A percentile compares a stretch with the other conserved stretches of the same genome.
These are phyloP conservation scores for Labroides dimidiatus DNA, from an alignment of 2,797 vertebrate genomes.

Conservation along the genomic window DNA sequence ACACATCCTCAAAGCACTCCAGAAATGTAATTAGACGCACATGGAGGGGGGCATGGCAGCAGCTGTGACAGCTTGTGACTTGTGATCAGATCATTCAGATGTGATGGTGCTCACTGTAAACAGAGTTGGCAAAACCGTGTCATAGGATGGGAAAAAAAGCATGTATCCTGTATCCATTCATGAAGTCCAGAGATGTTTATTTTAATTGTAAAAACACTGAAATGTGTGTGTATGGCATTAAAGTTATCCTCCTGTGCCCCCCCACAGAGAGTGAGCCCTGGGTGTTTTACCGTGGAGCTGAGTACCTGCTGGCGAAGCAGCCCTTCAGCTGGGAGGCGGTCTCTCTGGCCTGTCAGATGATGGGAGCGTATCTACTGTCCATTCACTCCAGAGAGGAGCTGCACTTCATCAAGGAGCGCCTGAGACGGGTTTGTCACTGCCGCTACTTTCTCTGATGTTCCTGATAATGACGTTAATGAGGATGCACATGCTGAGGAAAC, in stretches of 20 bases:
- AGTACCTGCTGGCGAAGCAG: slow-evolving; percentile 88
- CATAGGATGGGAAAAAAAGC: too few relatives aligned
- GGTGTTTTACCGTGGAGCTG: slow-evolving; percentile 89
- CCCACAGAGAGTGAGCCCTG: slow-evolving; percentile 85
- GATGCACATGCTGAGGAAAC: too few relatives aligned
- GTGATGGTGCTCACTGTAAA: too few relatives aligned
- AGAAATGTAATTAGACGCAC: too few relatives aligned
- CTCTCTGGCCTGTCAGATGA: slow-evolving; percentile 90
- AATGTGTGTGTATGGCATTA: background rate
- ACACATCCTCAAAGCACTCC: too few relatives aligned
- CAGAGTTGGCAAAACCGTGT: too few relatives aligned
- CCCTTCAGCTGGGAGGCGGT: slow-evolving; percentile 85
- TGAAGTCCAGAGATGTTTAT: background rate
- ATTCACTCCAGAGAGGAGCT: slow-evolving; percentile 90
- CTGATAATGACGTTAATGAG: too few relatives aligned
- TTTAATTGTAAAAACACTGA: background rate
- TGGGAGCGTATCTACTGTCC: slow-evolving; percentile 86
- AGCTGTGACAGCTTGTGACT: too few relatives aligned
- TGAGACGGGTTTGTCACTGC: slow-evolving; percentile 83
- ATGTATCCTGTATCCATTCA: background rate
- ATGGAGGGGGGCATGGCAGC: too few relatives aligned
- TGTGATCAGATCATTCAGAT: too few relatives aligned
- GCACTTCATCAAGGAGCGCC: slow-evolving; percentile 88
- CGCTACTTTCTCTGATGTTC: background rate
- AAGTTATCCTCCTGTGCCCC: background rate